Conservation (phyloP, 2,888 invertebrate genomes). For the Ophonus ardosiacus region DNA sequence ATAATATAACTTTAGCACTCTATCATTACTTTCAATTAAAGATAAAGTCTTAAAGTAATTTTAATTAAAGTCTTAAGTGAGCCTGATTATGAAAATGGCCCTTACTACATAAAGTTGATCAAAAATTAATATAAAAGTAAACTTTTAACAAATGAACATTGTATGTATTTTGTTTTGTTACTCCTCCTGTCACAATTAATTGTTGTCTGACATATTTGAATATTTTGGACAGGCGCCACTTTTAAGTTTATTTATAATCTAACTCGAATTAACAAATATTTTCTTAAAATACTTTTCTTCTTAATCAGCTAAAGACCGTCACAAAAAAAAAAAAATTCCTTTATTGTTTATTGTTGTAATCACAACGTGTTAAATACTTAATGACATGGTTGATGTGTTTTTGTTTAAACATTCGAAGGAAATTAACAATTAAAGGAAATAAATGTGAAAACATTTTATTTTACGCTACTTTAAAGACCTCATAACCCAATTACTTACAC, state of each 20-base stretch:
- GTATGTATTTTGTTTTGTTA: neutral
- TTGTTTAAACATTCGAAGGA: slow-evolving; percentile 20
- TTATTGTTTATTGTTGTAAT: slow-evolving; percentile 2
- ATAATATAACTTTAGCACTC: no score
- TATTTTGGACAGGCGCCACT: slow-evolving; percentile 21
- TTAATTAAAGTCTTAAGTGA: no score
- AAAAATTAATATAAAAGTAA: no score
- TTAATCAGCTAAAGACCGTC: slow-evolving; percentile 20
- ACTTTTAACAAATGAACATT: neutral
- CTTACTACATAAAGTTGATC: no score
- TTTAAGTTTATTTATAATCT: slow-evolving; percentile 33
- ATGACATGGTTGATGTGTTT: neutral
- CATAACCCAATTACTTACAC: slow-evolving; percentile 23
- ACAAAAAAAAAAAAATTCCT: neutral
- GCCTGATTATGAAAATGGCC: no score
- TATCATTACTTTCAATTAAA: no score
- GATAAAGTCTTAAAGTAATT: no score
- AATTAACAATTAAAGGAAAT: slow-evolving; percentile 23
- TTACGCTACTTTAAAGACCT: slow-evolving; percentile 32
- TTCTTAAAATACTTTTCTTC: slow-evolving; percentile 26
- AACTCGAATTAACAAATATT: slow-evolving; percentile 35
- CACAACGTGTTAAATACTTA: slow-evolving; percentile 4
- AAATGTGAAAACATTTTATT: slow-evolving; percentile 8
- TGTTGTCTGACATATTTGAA: slow-evolving; percentile 3
- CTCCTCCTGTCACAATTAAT: neutral